Evolutionary conservation across 2,888 invertebrate species (phyloP), one percentile per base, ranked within the genome.

Genomic region (Drosophila meridionalis): DNA sequence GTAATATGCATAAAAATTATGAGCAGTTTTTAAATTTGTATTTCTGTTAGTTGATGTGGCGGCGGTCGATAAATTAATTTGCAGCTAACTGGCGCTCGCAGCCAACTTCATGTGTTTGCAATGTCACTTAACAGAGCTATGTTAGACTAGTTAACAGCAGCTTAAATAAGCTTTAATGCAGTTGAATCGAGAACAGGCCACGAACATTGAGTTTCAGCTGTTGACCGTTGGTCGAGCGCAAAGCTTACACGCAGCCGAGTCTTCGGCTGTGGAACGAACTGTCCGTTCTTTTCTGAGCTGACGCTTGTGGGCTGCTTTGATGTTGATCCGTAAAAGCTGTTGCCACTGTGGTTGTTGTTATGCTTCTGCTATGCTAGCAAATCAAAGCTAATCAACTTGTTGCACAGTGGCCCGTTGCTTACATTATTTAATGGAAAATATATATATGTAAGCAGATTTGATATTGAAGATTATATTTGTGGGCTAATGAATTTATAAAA

Each of bases 321-420:
- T 56, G 60, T 69, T 76, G 80, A 40, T 45, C 50, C 43, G 76
- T 65, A 65, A 74, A 61, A 71, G 70, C 74, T 76, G 62, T 56
- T 56, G 66, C 47, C 64, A 63, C 60, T 66, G 26, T 66, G n/a
- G 11, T 40, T 66, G 48, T 70, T 64, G 55, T 64, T 69, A 50
- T 62, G 69, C 70, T 66, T 73, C 76, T 86, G 73, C 76, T 71
- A 67, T 55, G 66, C 59, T 69, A 66, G 12, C 66, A 73, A 67
- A 73, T 69, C 64, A 65, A 69, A 73, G 69, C 70, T 70, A 78
- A 72, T 82, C 55, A 70, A 68, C 48, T 67, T 14, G 40, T 53
- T 50, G 59, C 43, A 76, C 80, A 38, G 43, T 78, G 76, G 55
- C n/a, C 2, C 20, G 11, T 11, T 53, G 36, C 8, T 26, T 2